Conservation (phyloP, 1,140 invertebrate species). For the Musca domestica region DNA sequence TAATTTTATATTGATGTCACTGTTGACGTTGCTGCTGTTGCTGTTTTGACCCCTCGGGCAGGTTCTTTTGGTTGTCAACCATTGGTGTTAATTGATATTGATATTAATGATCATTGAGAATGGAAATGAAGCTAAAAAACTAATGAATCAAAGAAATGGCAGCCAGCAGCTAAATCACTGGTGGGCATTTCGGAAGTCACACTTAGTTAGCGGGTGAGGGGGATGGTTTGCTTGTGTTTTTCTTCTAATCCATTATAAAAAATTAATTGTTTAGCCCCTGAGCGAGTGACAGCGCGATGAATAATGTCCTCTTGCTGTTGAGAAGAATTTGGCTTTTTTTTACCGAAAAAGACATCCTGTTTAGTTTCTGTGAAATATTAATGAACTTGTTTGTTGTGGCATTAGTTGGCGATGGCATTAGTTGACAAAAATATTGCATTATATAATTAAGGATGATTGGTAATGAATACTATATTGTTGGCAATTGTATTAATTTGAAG, state of each 20-base stretch:
- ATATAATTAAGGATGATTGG: too few relatives aligned
- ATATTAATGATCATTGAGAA: not conserved
- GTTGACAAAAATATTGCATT: too few relatives aligned
- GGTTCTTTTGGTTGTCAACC: not conserved
- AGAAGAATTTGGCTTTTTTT: not conserved
- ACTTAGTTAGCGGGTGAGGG: too few relatives aligned
- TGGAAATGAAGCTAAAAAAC: not conserved
- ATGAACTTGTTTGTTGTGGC: too few relatives aligned
- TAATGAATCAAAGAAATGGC: not conserved
- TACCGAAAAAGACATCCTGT: not conserved
- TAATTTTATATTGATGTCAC: not conserved
- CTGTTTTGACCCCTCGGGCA: not conserved
- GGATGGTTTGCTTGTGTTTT: too few relatives aligned
- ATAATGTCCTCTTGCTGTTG: not conserved
- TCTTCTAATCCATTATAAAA: not conserved
- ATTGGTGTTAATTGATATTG: conserved; percentile 18
- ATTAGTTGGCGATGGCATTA: too few relatives aligned
- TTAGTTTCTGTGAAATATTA: not conserved
- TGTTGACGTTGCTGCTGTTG: not conserved
- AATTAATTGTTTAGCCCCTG: not conserved
- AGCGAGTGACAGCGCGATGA: not conserved
- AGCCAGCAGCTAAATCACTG: too few relatives aligned
- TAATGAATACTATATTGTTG: too few relatives aligned
- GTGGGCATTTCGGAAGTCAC: too few relatives aligned
- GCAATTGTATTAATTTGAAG: too few relatives aligned